A percentile compares a stretch with the other conserved stretches of the same genome.
These are phyloP conservation scores for Apistogramma diplotaenia DNA, from an alignment of 2,113 vertebrate species.

Conservation along the genomic window DNA sequence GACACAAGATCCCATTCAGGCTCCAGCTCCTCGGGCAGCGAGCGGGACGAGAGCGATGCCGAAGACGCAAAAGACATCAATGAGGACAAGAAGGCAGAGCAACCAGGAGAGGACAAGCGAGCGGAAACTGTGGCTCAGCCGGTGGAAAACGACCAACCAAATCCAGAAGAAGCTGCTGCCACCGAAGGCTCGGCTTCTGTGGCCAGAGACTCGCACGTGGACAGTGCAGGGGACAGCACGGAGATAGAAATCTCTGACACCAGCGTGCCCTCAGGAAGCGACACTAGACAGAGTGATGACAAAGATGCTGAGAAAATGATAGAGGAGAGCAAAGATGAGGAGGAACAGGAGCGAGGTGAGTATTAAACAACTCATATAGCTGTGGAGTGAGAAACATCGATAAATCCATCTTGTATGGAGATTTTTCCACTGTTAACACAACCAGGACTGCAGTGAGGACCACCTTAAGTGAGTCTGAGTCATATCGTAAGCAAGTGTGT, in stretches of 20 bases:
- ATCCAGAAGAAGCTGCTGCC: slow-evolving; percentile 2
- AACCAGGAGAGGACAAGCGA: neutral
- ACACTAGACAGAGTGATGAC: slow-evolving; percentile 20
- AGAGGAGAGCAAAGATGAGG: slow-evolving; percentile 32
- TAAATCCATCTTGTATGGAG: slow-evolving; percentile 3
- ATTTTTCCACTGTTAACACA: slow-evolving; percentile 59
- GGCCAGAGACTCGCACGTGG: slow-evolving; percentile 21
- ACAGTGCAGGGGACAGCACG: slow-evolving; percentile 25
- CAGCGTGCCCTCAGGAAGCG: slow-evolving; percentile 17
- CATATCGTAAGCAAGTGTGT: neutral
- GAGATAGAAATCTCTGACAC: slow-evolving; percentile 55
- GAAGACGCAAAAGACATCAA: slow-evolving; percentile 30
- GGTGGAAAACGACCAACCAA: neutral
- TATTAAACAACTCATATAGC: slow-evolving; percentile 25
- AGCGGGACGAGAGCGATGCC: slow-evolving; percentile 63
- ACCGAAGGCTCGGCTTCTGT: neutral
- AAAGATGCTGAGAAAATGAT: neutral
- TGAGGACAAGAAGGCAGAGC: slow-evolving; percentile 22
- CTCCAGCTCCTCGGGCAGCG: slow-evolving; percentile 67
- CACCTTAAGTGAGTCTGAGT: neutral
- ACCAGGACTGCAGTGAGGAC: neutral
- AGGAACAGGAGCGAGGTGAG: slow-evolving; percentile 79
- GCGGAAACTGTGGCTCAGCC: slow-evolving; percentile 12
- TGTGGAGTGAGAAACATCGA: slow-evolving; percentile 2
- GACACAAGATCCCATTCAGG: slow-evolving; percentile 63